Evolutionary conservation across 2,888 invertebrate species (phyloP).

Genomic region (Parnassius orleans): DNA sequence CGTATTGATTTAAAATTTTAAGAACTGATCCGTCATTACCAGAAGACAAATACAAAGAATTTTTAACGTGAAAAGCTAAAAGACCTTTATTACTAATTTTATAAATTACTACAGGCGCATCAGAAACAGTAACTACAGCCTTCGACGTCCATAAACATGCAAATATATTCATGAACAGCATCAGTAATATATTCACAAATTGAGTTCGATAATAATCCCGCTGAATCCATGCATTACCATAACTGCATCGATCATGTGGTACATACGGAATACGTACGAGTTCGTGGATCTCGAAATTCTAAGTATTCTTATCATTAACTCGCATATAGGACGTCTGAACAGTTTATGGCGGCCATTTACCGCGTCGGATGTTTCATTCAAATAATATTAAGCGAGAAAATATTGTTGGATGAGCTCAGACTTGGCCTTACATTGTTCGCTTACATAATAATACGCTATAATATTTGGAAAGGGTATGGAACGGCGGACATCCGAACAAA

Average conservation of each 20-base stretch:
- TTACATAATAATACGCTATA: conserved; percentile 8
- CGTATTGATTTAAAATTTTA: too few species aligned
- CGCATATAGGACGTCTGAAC: too few species aligned
- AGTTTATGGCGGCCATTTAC: too few species aligned
- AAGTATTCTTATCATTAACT: too few species aligned
- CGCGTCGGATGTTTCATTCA: conserved; percentile 2
- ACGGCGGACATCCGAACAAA: background rate
- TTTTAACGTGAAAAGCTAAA: too few species aligned
- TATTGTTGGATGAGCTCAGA: conserved; percentile 4
- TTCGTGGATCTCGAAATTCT: too few species aligned
- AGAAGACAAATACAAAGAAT: too few species aligned
- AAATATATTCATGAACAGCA: conserved; percentile 25
- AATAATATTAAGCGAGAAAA: conserved; percentile 8
- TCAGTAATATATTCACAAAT: conserved; percentile 26
- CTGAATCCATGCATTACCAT: conserved; percentile 21
- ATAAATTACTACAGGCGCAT: too few species aligned
- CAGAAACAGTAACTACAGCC: background rate
- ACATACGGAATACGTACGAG: background rate
- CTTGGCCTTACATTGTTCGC: conserved; percentile 8
- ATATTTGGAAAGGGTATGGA: background rate
- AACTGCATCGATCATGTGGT: conserved; percentile 20
- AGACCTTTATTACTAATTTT: too few species aligned
- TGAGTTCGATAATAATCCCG: conserved; percentile 25
- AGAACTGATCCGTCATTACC: too few species aligned
- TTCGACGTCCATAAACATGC: conserved; percentile 14